Conservation (phyloP, 2,113 vertebrate genomes). For the Atherinomorus stipes region DNA sequence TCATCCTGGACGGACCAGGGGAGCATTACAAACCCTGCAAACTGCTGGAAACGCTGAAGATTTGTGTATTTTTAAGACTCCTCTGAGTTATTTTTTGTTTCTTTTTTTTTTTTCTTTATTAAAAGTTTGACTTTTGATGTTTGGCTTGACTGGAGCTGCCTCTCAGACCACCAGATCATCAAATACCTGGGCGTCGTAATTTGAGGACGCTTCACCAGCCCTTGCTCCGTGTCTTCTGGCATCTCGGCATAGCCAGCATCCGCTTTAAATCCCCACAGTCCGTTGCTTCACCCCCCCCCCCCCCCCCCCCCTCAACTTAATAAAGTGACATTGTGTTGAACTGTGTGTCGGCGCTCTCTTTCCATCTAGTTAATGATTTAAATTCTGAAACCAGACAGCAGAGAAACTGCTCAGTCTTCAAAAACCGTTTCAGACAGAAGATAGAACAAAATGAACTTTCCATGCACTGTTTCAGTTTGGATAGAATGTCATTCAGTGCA, state of each 20-base stretch:
- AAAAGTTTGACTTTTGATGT: slow-evolving; percentile 36
- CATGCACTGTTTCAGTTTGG: background rate
- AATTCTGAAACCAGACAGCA: slow-evolving; percentile 19
- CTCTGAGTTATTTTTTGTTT: slow-evolving; percentile 5
- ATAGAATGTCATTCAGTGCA: slow-evolving; percentile 3
- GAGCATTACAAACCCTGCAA: slow-evolving; percentile 16
- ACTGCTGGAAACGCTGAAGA: background rate
- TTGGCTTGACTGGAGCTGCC: slow-evolving; percentile 31
- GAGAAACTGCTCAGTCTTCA: slow-evolving; percentile 18
- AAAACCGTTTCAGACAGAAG: slow-evolving; percentile 38
- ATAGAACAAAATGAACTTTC: slow-evolving; percentile 31
- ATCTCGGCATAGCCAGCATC: slow-evolving; percentile 31
- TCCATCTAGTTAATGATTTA: slow-evolving; percentile 51
- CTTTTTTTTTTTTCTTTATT: slow-evolving; percentile 5
- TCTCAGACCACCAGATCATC: slow-evolving; percentile 4
- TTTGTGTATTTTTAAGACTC: slow-evolving; percentile 13
- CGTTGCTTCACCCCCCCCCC: slow-evolving; percentile 42
- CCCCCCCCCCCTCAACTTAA: slow-evolving; percentile 60
- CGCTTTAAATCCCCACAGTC: slow-evolving; percentile 36
- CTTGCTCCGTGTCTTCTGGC: background rate
- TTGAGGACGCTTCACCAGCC: slow-evolving; percentile 18
- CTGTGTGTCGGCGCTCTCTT: slow-evolving; percentile 61
- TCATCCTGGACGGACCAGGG: slow-evolving; percentile 9
- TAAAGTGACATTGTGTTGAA: slow-evolving; percentile 79
- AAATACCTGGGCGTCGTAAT: slow-evolving; percentile 16